Evolutionary conservation across 2,888 invertebrate genomes (phyloP), one percentile per base, ranked within the genome.

Genomic region (Alentia gelatinosa): DNA sequence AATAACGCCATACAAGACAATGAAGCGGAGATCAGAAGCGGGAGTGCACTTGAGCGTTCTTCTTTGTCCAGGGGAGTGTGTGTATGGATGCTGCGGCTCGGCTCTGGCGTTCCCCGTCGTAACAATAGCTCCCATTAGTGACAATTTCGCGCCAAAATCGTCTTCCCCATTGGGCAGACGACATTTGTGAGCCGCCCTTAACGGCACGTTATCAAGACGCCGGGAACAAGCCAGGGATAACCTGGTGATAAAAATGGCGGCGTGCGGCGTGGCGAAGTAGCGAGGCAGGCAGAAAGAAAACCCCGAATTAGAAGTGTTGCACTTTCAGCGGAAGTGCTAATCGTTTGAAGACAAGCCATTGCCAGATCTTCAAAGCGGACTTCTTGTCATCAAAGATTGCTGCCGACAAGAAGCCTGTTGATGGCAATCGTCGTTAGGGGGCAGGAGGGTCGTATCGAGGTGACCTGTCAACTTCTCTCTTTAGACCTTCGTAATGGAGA

Each of bases 1-100:
- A 56, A 56, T 56, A 56, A 56, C 56, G 56, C 56, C n/a, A 56
- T 56, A 56, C n/a, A 56, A 56, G 56, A 56, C 56, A 56, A 56
- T 56, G 56, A 1, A 56, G 56, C 19, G 23, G 12, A n/a, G 56
- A 56, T 19, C 23, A n/a, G 23, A 12, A 4, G 56, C n/a, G n/a
- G 19, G 1, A n/a, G n/a, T 56, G 56, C 5, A 56, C 5, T 42
- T 56, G 12, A 56, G 56, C n/a, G 19, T 1, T n/a, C 23, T 9
- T 12, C 19, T 4, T 56, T 56, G 56, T 56, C n/a, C 19, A n/a
- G n/a, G 5, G n/a, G 56, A 3, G 9, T 19, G 56, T 9, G 56
- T 56, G 47, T 56, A 56, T 56, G 15, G 56, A 1, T 19, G 56
- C 23, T n/a, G 56, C 19, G 5, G n/a, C 12, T 3, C 3, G 5